A percentile compares a stretch with the other conserved stretches of the same genome.
Evolutionary conservation across 2,888 invertebrate species (phyloP).

Genomic region (Blomia tropicalis): DNA sequence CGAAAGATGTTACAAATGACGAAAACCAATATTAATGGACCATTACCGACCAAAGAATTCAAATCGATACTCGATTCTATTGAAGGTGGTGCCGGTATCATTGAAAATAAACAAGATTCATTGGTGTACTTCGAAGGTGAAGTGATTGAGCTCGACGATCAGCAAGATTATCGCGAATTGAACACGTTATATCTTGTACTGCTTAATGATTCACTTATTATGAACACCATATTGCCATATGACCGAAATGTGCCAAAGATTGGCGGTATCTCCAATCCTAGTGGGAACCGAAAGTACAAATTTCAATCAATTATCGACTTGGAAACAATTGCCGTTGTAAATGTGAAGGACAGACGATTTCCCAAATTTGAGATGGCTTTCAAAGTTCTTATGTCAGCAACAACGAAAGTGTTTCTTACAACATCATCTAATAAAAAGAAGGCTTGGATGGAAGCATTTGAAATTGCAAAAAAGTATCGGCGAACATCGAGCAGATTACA

Average conservation of each 20-base stretch:
- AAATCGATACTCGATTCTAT: constrained; percentile 64
- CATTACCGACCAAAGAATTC: constrained; percentile 42
- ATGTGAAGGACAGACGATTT: constrained; percentile 43
- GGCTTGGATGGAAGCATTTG: constrained; percentile 85
- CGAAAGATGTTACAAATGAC: constrained; percentile 16
- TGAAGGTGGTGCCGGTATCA: constrained; percentile 62
- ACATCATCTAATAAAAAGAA: constrained; percentile 59
- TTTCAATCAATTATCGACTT: constrained; percentile 68
- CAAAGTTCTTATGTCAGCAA: constrained; percentile 70
- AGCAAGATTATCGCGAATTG: constrained; percentile 46
- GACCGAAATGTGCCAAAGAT: constrained; percentile 30
- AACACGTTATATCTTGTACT: constrained; percentile 78
- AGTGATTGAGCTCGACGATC: constrained; percentile 65
- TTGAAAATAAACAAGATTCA: constrained; percentile 54
- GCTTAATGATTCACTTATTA: constrained; percentile 76
- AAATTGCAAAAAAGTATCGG: constrained; percentile 67
- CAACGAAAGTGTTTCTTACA: constrained; percentile 77
- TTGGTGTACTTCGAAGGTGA: constrained; percentile 76
- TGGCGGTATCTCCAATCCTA: background rate
- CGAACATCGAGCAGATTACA: constrained; percentile 25
- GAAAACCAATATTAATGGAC: constrained; percentile 31
- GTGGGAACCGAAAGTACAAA: constrained; percentile 46
- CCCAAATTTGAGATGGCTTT: constrained; percentile 70
- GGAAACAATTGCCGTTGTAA: constrained; percentile 78
- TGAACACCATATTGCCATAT: constrained; percentile 57